Base-by-base conservation (phyloP, 2,888 invertebrate genomes). In the Orthosia incerta region DNA sequence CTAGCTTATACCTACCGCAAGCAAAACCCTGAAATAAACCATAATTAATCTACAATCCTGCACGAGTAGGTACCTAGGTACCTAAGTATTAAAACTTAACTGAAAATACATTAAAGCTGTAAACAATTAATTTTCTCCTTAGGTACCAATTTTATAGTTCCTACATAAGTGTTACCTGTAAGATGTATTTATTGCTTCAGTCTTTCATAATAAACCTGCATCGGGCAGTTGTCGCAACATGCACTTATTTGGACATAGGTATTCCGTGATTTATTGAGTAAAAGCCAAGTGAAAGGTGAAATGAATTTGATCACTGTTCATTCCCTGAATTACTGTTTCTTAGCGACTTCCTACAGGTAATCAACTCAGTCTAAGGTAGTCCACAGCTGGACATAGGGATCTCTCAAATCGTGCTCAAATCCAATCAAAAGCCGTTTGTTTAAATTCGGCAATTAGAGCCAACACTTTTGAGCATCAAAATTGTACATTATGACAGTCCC, bases 211-310 rank as follows among this genome's bases (percentile, higher is more conserved):
- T 20, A 65, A 57, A 66, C 50, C 70, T 23, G 31, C 56, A 45
- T 57, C 26, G 16, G 7, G 15, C 4, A 50, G 50, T 59, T 65
- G 53, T 31, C 12, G 56, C 48, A 75, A 79, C 50, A 59, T 31
- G 48, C 31, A 50, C 53, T 7, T 69, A 75, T 76, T 81, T 55
- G 53, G 62, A 39, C 31, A 13, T 56, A n/a, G n/a, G n/a, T n/a
- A 62, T 53, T 64, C 48, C 26, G 51, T 65, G n/a, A 20, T 80
- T 57, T 81, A 76, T 71, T 62, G 20, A 63, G 59, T 81, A 46
- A 65, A 69, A 70, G n/a, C 26, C n/a, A 13, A 50, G 70, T 70
- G 66, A 79, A 70, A 46, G 70, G 70, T 46, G 39, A 20, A n/a
- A 20, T 20, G 12, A 39, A 46, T 60, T 20, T 39, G 23, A 62